phyloP scores from a whole-genome alignment of 2,888 invertebrate genomes.

The Tholera decimalis region DNA sequence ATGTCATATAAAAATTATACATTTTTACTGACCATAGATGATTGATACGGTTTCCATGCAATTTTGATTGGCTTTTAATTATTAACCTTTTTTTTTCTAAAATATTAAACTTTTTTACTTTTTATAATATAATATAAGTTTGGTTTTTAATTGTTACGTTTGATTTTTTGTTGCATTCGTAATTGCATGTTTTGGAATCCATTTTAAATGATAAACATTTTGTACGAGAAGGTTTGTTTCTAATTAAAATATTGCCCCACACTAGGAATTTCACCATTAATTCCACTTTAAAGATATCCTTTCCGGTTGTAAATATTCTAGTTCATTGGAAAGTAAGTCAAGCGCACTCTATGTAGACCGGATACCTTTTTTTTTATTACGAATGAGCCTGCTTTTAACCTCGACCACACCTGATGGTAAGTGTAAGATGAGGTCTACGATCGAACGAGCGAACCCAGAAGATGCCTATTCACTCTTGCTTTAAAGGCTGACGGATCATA shows the following conservation, averaged over 20 bases:
- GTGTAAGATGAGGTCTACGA: too few relatives aligned
- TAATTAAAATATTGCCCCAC: slow-evolving; percentile 7
- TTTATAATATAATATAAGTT: slow-evolving; percentile 22
- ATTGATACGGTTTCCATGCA: slow-evolving; percentile 68
- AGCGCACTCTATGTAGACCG: too few relatives aligned
- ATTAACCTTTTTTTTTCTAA: slow-evolving; percentile 42
- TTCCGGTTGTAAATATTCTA: too few relatives aligned
- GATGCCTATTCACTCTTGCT: too few relatives aligned
- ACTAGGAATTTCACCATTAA: too few relatives aligned
- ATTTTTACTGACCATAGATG: slow-evolving; percentile 59
- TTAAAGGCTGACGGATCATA: too few relatives aligned
- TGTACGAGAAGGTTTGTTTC: slow-evolving; percentile 1
- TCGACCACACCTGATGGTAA: too few relatives aligned
- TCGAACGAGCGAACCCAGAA: too few relatives aligned
- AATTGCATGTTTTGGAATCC: slow-evolving; percentile 36
- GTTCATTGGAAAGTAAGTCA: too few relatives aligned
- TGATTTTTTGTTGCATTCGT: slow-evolving; percentile 42
- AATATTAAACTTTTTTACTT: slow-evolving; percentile 20
- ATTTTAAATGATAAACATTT: slow-evolving; percentile 18
- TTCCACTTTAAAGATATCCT: too few relatives aligned
- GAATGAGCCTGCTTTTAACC: too few relatives aligned
- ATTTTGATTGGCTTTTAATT: slow-evolving; percentile 63
- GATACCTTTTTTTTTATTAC: too few relatives aligned
- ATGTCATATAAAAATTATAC: slow-evolving; percentile 77
- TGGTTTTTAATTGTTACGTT: slow-evolving; percentile 30